Base-by-base conservation (phyloP, 2,797 vertebrate genomes). In the Spea hammondii region DNA sequence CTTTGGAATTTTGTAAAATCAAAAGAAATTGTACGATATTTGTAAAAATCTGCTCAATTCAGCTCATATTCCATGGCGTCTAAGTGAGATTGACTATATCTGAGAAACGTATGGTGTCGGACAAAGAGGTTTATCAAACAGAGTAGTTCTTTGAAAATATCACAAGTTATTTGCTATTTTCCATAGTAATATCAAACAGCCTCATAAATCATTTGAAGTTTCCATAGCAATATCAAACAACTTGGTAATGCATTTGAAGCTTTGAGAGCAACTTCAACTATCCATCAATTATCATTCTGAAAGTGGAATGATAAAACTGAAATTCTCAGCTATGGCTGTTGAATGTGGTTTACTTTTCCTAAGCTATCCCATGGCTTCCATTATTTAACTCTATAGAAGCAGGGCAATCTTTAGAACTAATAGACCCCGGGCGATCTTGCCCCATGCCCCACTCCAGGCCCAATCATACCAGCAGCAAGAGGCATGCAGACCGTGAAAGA, bases 121-220 rank as follows among this genome's bases (percentile, higher is more conserved):
- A 5, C 59, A 62, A 62, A 62, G 59, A 62, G 14, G 59, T 62
- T 32, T 62, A 62, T 62, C 59, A 62, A 62, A 62, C n/a, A 62
- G 5, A 62, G 59, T 62, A 6, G n/a, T 6, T 62, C n/a, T 59
- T 59, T 59, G n/a, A 62, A 62, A 62, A 62, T 62, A 62, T 62
- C 59, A 62, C 14, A 62, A 62, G 59, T 62, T 4, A 62, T 62
- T 62, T 62, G n/a, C 59, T 62, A 6, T 7, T 62, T 62, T 62
- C 59, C 9, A 17, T 32, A 62, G 59, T 6, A 62, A 62, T 62
- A 62, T 62, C 59, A 62, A 62, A 62, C 59, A 62, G 32, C 10
- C 59, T 17, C 59, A 62, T 62, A 32, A 14, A 62, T 62, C 59
- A 62, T 62, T 62, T 62, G 59, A 62, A 17, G 59, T 17, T 62